Base-by-base conservation (phyloP, 2,113 vertebrate species). In the Dromas ardeola region DNA sequence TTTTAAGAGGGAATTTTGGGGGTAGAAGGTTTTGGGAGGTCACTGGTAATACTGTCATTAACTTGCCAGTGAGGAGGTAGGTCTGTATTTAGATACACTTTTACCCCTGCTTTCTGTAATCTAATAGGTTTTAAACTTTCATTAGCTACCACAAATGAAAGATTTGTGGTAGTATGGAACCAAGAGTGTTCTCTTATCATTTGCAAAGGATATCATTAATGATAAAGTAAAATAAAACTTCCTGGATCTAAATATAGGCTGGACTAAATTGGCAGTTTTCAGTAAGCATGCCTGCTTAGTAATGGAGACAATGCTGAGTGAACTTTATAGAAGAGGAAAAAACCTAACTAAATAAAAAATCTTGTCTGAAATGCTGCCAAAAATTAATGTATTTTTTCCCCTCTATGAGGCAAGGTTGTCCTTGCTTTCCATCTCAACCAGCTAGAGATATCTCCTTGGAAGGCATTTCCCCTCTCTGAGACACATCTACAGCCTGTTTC, bases 101-200 rank as follows among this genome's bases (percentile, higher is more conserved):
- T 82, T 74, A 72, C n/a, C n/a, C 29, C 20, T 1, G 1, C n/a
- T 92, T 91, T 93, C 40, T 93, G 73, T 76, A 94, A 92, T 79
- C 21, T 65, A 63, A 78, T 87, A 88, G 43, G 50, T 88, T 93
- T 85, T 93, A 70, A 94, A 74, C 78, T 95, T 96, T 92, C 85
- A 97, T 93, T 97, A 90, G 61, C 56, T 84, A 86, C 93, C 83
- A 94, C 94, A 91, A 96, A 89, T 90, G 67, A 84, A 91, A 96
- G 89, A 81, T 93, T 91, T 94, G 91, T 93, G 94, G 91, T 86
- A 38, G 58, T n/a, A 27, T 69, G 78, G 74, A 91, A 93, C 23
- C 34, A 69, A 90, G 34, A 91, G 13, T 66, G 53, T 92, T 88
- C 59, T 94, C 47, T 70, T 83, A 81, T 79, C 47, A 76, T 49